A percentile compares a stretch with the other conserved stretches of the same genome.
Evolutionary conservation across 2,113 vertebrate genomes (phyloP).

Genomic region (Crypturellus undulatus): DNA sequence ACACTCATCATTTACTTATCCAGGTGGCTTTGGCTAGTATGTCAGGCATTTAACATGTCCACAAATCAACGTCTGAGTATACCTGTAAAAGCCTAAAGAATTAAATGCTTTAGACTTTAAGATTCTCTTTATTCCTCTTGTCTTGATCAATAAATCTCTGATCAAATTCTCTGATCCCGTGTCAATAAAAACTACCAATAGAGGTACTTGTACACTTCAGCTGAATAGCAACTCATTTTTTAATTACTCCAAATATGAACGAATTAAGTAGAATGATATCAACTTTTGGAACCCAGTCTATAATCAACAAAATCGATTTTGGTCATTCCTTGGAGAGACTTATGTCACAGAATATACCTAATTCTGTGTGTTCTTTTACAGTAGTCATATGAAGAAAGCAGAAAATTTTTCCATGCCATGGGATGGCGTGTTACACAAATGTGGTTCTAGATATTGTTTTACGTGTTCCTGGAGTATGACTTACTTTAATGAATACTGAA

Average conservation of each 20-base stretch:
- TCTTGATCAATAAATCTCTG: not conserved
- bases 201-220: not conserved
- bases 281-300: not conserved
- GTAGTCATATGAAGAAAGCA: not conserved
- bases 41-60: not conserved
- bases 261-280: not conserved
- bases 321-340: not conserved
- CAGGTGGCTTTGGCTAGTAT: not conserved
- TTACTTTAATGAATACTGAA: not conserved
- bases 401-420: not conserved
- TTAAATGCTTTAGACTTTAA: not conserved
- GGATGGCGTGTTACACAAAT: not conserved
- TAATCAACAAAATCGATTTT: not conserved
- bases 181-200: not conserved
- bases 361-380: not conserved
- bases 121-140: not conserved
- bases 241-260: not conserved
- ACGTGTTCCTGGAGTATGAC: not conserved
- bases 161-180: not conserved
- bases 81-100: not conserved
- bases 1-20: not conserved
- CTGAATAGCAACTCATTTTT: not conserved
- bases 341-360: not conserved
- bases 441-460: not conserved
- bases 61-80: not conserved